Percentiles rank a stretch among this genome's conserved stretches.
phyloP scores from a whole-genome alignment of 2,797 vertebrate species.

The Coendou prehensilis region DNA sequence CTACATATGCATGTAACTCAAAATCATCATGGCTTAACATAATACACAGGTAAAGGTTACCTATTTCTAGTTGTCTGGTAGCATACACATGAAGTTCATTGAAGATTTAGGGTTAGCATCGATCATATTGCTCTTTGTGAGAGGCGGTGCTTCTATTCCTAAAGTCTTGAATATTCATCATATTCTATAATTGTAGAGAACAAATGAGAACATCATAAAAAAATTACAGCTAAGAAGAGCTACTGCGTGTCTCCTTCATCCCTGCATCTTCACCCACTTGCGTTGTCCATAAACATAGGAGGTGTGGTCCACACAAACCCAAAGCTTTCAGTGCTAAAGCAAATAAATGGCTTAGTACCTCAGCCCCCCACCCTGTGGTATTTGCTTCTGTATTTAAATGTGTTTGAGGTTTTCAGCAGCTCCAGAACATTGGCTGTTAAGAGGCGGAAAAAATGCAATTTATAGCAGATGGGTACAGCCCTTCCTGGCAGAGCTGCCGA shows the following conservation, averaged over 20 bases:
- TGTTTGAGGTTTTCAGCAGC: constrained; percentile 80
- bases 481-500: constrained; percentile 80
- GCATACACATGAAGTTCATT: background rate
- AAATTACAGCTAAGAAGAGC: background rate
- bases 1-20: background rate
- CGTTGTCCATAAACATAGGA: background rate
- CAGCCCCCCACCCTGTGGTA: background rate
- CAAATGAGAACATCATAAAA: background rate
- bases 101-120: background rate
- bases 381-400: constrained; percentile 75
- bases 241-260: rapidly evolving
- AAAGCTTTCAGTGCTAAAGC: constrained; percentile 1
- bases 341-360: constrained; percentile 28
- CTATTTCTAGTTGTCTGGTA: background rate
- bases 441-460: constrained; percentile 86
- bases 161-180: constrained; percentile 48
- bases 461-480: constrained; percentile 87
- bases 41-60: background rate
- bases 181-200: background rate
- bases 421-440: constrained; percentile 86
- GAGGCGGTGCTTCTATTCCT: background rate
- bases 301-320: constrained; percentile 33
- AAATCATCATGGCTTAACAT: background rate
- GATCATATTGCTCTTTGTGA: background rate
- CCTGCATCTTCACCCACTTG: background rate